Base-by-base conservation (phyloP, 2,797 vertebrate genomes). In the Takifugu rubripes region DNA sequence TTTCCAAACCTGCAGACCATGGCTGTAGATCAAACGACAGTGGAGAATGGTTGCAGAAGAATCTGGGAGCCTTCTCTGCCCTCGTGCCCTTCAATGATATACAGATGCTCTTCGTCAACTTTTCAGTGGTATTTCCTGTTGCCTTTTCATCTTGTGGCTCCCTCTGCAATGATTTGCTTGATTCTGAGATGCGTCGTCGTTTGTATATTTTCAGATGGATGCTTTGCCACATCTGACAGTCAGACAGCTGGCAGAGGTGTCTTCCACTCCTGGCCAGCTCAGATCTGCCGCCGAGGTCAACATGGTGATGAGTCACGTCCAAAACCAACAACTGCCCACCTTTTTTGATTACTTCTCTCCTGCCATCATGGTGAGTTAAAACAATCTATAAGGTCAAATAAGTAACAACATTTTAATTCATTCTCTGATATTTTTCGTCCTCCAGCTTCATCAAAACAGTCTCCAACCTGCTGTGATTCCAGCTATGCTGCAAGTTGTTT, bases 401-500 rank as follows among this genome's bases (percentile, higher is more conserved):
- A 12, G 36, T 40, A 14, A 52, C 27, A 49, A 31, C 6, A 33
- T 54, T 40, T 36, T 11, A 11, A 36, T 36, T 1, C 12, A 2
- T 40, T 40, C 12, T 12, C 12, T 14, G 12, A 14, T 40, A 11
- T 21, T 5, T 54, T 14, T 12, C 29, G 36, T 5, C 4, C 58
- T 59, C 5, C 50, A 90, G 87, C 54, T 2, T 46, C 61, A 75
- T 15, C 75, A 64, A 25, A n/a, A 46, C n/a, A 45, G 79, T 12
- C 12, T 3, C 68, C 3, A 46, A 21, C n/a, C 44, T 1, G 0
- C 2, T 0, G 85, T 92, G 62, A 81, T 72, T 53, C 71, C 88
- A 5, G 77, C 82, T 46, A 67, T 92, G 64, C 49, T 93, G 26
- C 72, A 86, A 45, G 81, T 84, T 12, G 88, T 90, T 64, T 91